Evolutionary conservation across 2,797 vertebrate genomes (phyloP), one percentile per base, ranked within the genome.

Genomic region (Microchirus variegatus): DNA sequence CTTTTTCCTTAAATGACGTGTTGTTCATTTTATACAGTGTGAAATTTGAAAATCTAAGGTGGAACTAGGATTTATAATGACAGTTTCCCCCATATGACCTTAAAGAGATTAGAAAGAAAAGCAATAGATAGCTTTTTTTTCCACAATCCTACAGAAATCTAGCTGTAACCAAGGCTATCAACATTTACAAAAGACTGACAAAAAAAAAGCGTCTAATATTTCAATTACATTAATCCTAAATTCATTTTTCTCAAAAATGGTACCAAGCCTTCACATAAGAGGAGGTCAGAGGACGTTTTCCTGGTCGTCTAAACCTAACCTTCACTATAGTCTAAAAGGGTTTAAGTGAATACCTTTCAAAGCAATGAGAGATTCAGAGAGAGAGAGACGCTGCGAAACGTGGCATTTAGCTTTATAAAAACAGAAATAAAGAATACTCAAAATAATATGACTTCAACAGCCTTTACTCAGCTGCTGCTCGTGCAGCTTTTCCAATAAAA

Each of bases 401-500:
- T 36, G 55, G 55, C 54, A 73, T 81, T 78, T 80, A 56, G 70
- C 55, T 73, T 81, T 17, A 59, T 54, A 69, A 82, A 64, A 58
- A 64, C 62, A 86, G 69, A 37, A 67, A 60, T 10, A 62, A 19
- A 61, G 38, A 44, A 64, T 48, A 10, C 59, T 70, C 52, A 62
- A 70, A 73, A 73, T 75, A 86, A 84, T 83, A 85, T 77, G 65
- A 75, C 77, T 86, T 87, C 67, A 89, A 78, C 81, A 74, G 79
- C 82, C 78, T 86, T 87, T 86, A 78, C 81, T 77, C 85, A 78
- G 77, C 77, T 75, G 78, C 74, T 67, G 52, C 66, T 61, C 16
- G 9, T 43, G 72, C 83, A 63, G 59, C 36, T 59, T 81, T 76
- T 82, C 77, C 72, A 91, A 92, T 89, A 89, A 93, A 90, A 91